Base-by-base conservation (phyloP, 2,113 vertebrate species). In the Lethenteron camtschaticum region DNA sequence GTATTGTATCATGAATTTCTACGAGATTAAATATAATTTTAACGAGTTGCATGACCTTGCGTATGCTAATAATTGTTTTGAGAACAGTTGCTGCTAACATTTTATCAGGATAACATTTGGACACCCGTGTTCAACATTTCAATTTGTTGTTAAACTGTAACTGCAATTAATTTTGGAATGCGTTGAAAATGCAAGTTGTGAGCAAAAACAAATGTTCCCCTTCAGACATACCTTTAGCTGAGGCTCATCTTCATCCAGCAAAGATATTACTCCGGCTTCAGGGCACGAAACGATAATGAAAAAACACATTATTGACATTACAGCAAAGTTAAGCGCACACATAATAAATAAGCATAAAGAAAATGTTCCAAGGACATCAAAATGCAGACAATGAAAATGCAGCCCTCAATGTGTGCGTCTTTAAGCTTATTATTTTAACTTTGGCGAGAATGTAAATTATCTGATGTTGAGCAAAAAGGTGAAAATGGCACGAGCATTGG, bases 181-280 rank as follows among this genome's bases (percentile, higher is more conserved):
- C 55, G 57, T 57, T n/a, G 16, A 69, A 18, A 41, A 41, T 41
- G 24, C 41, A 41, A 41, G 41, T 41, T 1, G 41, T 41, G 41
- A 41, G 41, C 41, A 41, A 41, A 41, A 41, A 41, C 1, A 41
- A 41, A 41, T 41, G 41, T 41, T 41, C 6, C 41, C 41, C 5
- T 7, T 41, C 41, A 8, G 11, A 3, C 72, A 75, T 84, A 96
- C 94, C 90, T 99, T 99, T 70, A 99, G 87, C 75, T 95, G 86
- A 57, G 94, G 91, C 76, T 99, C 92, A 74, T 99, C 92, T 78
- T 99, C 95, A 81, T 99, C 95, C 78, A 99, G 83, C 76, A 99
- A 91, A 70, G 95, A 97, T 79, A 97, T 96, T 70, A 97, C 95
- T 76, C 92, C 95, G 84, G 95, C 95, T 99, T 70, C 57, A 81